Conservation (phyloP, 2,113 vertebrate species). For the Calidris pugnax region DNA sequence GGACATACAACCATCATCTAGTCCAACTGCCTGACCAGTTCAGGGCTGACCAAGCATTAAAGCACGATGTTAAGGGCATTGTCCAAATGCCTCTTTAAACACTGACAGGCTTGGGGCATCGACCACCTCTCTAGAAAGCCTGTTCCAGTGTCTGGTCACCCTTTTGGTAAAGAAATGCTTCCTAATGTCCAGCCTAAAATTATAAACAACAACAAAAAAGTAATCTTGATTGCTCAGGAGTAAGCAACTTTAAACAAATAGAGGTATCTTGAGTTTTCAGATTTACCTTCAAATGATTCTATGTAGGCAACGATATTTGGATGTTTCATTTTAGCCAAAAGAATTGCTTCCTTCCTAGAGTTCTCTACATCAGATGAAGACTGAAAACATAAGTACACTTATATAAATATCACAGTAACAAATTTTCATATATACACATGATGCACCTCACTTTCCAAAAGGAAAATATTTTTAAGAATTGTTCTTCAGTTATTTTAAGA, state of each 20-base stretch:
- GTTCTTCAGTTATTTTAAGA: neutral
- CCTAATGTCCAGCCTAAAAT: no score
- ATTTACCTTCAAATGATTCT: conserved; percentile 89
- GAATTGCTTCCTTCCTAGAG: conserved; percentile 84
- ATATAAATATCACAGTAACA: neutral
- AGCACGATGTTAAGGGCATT: accelerated
- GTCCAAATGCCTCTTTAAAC: neutral
- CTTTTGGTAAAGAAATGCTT: neutral
- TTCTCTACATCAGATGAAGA: conserved; percentile 69
- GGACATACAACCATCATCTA: accelerated
- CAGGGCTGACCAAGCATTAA: neutral
- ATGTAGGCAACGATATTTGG: conserved; percentile 87
- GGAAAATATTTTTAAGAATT: neutral
- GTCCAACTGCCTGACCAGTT: neutral
- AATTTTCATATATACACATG: neutral
- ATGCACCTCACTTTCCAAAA: neutral
- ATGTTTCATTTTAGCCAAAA: conserved; percentile 91
- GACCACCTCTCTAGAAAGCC: neutral
- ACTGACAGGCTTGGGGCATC: neutral
- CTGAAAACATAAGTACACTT: conserved; percentile 70
- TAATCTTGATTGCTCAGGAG: neutral
- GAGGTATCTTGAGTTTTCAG: neutral
- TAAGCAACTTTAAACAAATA: neutral
- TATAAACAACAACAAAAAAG: neutral
- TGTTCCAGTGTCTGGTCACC: neutral